Evolutionary conservation across 2,797 vertebrate genomes (phyloP).

Genomic region (Chrosomus eos): DNA sequence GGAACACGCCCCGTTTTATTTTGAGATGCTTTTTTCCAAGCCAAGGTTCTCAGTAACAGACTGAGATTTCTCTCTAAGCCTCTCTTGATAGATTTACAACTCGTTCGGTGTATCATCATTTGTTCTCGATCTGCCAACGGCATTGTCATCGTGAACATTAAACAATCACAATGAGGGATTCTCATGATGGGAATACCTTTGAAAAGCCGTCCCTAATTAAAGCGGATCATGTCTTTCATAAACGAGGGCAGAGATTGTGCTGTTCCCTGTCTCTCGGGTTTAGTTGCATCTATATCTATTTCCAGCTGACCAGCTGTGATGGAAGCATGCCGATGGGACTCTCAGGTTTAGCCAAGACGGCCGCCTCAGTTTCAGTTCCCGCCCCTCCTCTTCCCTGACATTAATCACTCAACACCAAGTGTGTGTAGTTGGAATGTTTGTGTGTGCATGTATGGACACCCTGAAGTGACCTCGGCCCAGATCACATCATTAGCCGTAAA

Average conservation of each 20-base stretch:
- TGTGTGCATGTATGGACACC: slow-evolving; percentile 40
- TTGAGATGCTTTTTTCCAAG: slow-evolving; percentile 31
- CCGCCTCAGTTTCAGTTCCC: slow-evolving; percentile 43
- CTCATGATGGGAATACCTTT: slow-evolving; percentile 1
- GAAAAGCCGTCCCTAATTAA: slow-evolving; percentile 36
- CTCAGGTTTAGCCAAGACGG: slow-evolving; percentile 69
- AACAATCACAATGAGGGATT: neutral
- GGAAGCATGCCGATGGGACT: slow-evolving; percentile 64
- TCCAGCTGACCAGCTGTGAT: slow-evolving; percentile 72
- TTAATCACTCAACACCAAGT: slow-evolving; percentile 53
- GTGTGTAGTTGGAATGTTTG: slow-evolving; percentile 44
- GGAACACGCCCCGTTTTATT: slow-evolving; percentile 41
- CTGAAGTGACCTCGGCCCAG: slow-evolving; percentile 39
- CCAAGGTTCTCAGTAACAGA: slow-evolving; percentile 35
- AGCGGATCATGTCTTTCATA: slow-evolving; percentile 28
- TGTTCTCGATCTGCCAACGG: neutral
- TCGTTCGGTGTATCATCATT: slow-evolving; percentile 1
- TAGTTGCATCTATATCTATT: slow-evolving; percentile 76
- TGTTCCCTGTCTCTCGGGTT: slow-evolving; percentile 62
- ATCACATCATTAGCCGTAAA: slow-evolving; percentile 50
- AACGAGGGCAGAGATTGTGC: slow-evolving; percentile 39
- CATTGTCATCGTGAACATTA: slow-evolving; percentile 38
- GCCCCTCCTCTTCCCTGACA: slow-evolving; percentile 46
- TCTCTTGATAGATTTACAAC: slow-evolving; percentile 42
- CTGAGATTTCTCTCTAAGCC: slow-evolving; percentile 12